Conservation (phyloP, 2,888 invertebrate species). For the Philonicus albiceps region DNA sequence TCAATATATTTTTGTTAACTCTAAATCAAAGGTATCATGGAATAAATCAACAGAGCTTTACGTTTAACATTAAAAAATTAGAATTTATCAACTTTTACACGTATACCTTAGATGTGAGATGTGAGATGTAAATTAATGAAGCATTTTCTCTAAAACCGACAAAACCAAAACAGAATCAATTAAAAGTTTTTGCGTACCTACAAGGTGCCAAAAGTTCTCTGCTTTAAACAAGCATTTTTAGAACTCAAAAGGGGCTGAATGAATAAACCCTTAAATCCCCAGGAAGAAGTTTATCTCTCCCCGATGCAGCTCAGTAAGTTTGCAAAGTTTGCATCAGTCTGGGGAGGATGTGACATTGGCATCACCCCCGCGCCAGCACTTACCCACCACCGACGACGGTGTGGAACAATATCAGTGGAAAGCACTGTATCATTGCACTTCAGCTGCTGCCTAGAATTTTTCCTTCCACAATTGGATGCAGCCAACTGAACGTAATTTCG, state of each 20-base stretch:
- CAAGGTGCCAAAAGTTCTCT: neutral
- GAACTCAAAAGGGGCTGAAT: neutral
- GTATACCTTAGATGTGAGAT: neutral
- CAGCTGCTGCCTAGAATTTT: neutral
- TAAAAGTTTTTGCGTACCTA: neutral
- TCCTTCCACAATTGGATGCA: constrained; percentile 10
- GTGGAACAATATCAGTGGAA: neutral
- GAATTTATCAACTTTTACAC: neutral
- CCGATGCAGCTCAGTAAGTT: neutral
- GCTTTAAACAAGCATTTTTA: constrained; percentile 3
- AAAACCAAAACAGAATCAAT: neutral
- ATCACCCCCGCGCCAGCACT: neutral
- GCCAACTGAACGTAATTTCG: neutral
- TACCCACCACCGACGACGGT: neutral
- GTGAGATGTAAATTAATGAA: neutral
- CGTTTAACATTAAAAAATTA: too few relatives aligned
- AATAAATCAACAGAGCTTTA: too few relatives aligned
- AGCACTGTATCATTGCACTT: constrained; percentile 12
- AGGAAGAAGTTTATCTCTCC: neutral
- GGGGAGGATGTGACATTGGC: constrained; percentile 1
- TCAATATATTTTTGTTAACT: too few relatives aligned
- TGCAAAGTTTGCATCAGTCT: neutral
- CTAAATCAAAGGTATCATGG: too few relatives aligned
- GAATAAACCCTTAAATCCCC: neutral
- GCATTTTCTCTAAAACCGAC: neutral